A percentile compares a stretch with the other conserved stretches of the same genome.
These are phyloP conservation scores for Unio delphinus DNA, from an alignment of 2,888 invertebrate genomes.

Conservation along the genomic window DNA sequence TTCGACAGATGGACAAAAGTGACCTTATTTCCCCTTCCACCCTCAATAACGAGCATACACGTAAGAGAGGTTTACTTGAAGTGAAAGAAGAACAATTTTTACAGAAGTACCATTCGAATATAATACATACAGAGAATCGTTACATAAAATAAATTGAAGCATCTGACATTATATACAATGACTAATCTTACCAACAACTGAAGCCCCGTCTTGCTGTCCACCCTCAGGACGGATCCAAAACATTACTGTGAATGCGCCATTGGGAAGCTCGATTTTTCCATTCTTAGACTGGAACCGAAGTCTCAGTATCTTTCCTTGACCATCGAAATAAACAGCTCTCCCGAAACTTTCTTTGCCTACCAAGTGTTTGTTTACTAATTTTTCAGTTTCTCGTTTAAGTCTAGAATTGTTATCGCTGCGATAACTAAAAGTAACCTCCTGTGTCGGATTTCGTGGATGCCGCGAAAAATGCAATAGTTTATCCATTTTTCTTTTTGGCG, in stretches of 20 bases:
- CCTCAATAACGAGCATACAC: too few species aligned
- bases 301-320: constrained; percentile 34
- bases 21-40: too few species aligned
- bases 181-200: constrained; percentile 53
- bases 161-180: too few species aligned
- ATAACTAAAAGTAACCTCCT: neutral
- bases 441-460: constrained; percentile 14
- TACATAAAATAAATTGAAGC: neutral
- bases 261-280: constrained; percentile 26
- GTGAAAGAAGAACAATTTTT: too few species aligned
- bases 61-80: too few species aligned
- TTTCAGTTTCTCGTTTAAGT: too few species aligned
- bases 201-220: constrained; percentile 49
- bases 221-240: constrained; percentile 61
- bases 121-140: neutral
- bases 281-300: constrained; percentile 21
- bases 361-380: neutral
- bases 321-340: constrained; percentile 44
- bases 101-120: too few species aligned
- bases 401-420: too few species aligned
- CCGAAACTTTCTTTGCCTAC: constrained; percentile 24
- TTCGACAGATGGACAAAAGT: too few species aligned
- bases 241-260: constrained; percentile 48
- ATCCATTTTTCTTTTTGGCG: constrained; percentile 5
- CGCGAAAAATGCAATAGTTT: constrained; percentile 8